These are phyloP conservation scores for Aphis craccivora DNA, from an alignment of 1,140 invertebrate species.

Conservation along the genomic window DNA sequence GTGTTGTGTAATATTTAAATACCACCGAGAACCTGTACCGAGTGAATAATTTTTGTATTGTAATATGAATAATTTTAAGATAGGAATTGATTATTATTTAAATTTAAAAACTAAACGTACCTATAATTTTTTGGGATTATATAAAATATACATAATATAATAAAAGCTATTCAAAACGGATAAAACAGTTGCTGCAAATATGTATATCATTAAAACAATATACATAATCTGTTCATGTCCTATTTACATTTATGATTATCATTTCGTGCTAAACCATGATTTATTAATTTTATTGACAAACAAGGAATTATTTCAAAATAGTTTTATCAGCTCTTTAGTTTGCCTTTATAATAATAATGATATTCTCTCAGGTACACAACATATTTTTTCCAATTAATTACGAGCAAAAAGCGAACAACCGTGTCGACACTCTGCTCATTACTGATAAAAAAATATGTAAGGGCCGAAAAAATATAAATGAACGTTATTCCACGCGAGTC, in stretches of 20 bases:
- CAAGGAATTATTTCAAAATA: slow-evolving; percentile 30
- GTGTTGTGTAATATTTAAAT: not conserved
- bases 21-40: not conserved
- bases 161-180: not conserved
- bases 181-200: not conserved
- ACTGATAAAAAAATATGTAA: not conserved
- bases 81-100: not conserved
- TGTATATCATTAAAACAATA: not conserved
- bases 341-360: not conserved
- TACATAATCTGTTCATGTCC: not conserved
- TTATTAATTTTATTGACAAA: slow-evolving; percentile 24
- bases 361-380: slow-evolving; percentile 8
- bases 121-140: not conserved
- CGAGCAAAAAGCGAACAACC: not conserved
- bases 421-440: not conserved
- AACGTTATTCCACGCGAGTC: not conserved
- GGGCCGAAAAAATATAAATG: not conserved
- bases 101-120: slow-evolving; percentile 2
- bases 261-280: not conserved
- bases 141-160: not conserved
- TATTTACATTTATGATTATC: not conserved
- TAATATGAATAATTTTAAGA: not conserved
- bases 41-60: slow-evolving; percentile 17
- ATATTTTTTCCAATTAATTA: not conserved
- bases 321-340: not conserved